A percentile compares a stretch with the other conserved stretches of the same genome.
phyloP scores from a whole-genome alignment of 2,888 invertebrate genomes.

The Silvanus unidentatus region DNA sequence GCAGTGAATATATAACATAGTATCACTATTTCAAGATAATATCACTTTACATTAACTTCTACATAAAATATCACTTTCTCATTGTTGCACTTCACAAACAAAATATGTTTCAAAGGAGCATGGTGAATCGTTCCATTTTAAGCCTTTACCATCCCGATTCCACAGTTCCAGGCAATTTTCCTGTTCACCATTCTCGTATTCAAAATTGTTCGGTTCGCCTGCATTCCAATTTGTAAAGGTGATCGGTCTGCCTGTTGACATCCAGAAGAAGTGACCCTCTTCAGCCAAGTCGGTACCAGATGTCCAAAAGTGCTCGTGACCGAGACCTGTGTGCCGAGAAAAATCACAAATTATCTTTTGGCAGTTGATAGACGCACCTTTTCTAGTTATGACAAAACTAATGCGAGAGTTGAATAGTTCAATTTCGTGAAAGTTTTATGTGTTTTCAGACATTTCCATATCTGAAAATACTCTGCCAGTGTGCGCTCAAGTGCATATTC shows the following conservation, averaged over 20 bases:
- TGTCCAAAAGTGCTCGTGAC: slow-evolving; percentile 90
- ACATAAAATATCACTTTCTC: slow-evolving; percentile 4
- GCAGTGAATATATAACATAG: slow-evolving; percentile 2
- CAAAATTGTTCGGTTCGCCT: slow-evolving; percentile 90
- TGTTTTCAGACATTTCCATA: too few species aligned
- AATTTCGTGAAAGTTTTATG: too few species aligned
- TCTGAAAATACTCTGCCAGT: too few species aligned
- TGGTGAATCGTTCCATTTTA: slow-evolving; percentile 91
- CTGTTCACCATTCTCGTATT: slow-evolving; percentile 88
- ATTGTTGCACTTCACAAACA: slow-evolving; percentile 71
- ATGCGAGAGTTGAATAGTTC: too few species aligned
- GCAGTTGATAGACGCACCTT: too few species aligned
- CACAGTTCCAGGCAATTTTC: slow-evolving; percentile 87
- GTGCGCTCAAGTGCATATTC: too few species aligned
- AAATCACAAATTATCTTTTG: too few species aligned
- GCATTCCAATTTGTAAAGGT: slow-evolving; percentile 93
- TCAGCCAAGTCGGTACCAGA: slow-evolving; percentile 88
- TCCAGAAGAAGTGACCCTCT: slow-evolving; percentile 89
- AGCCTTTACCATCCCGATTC: slow-evolving; percentile 86
- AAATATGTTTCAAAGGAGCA: slow-evolving; percentile 91
- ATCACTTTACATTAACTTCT: slow-evolving; percentile 4
- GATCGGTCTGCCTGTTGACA: slow-evolving; percentile 82
- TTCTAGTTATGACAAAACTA: too few species aligned
- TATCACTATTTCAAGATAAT: slow-evolving; percentile 4
- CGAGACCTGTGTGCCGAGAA: too few species aligned